These are phyloP conservation scores for Chymomyza costata DNA, from an alignment of 1,140 invertebrate species.

Conservation along the genomic window DNA sequence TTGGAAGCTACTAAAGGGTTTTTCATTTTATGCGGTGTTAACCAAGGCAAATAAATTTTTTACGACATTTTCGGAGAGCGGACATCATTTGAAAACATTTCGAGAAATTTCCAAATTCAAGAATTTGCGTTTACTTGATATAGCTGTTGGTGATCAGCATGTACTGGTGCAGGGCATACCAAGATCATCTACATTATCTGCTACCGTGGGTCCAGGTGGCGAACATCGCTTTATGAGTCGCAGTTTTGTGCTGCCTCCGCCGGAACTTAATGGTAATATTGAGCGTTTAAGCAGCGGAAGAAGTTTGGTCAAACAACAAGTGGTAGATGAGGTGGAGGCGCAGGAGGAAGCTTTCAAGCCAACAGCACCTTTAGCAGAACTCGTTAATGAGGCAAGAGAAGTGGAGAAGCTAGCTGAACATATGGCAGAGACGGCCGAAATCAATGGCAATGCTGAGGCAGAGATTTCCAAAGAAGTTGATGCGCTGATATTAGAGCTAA, in stretches of 20 bases:
- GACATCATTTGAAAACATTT: constrained; percentile 73
- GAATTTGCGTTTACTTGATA: constrained; percentile 62
- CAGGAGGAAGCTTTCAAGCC: constrained; percentile 23
- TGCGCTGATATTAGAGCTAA: too few relatives aligned
- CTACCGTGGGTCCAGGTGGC: constrained; percentile 28
- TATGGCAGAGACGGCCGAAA: neutral
- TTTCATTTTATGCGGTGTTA: constrained; percentile 65
- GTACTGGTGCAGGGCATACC: constrained; percentile 70
- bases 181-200: constrained; percentile 46
- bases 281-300: constrained; percentile 38
- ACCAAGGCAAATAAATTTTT: constrained; percentile 73
- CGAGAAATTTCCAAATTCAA: constrained; percentile 74
- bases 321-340: constrained; percentile 25
- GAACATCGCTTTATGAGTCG: constrained; percentile 53
- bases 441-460: constrained; percentile 3
- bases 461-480: too few relatives aligned
- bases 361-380: too few relatives aligned
- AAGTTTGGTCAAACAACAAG: constrained; percentile 42
- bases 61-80: constrained; percentile 72
- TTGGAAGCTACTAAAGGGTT: constrained; percentile 66
- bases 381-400: neutral
- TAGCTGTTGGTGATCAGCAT: constrained; percentile 68
- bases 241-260: constrained; percentile 46
- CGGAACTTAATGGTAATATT: constrained; percentile 37
- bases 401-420: constrained; percentile 4